These are phyloP conservation scores for Bibio marci DNA, from an alignment of 2,888 invertebrate genomes.

Conservation along the genomic window DNA sequence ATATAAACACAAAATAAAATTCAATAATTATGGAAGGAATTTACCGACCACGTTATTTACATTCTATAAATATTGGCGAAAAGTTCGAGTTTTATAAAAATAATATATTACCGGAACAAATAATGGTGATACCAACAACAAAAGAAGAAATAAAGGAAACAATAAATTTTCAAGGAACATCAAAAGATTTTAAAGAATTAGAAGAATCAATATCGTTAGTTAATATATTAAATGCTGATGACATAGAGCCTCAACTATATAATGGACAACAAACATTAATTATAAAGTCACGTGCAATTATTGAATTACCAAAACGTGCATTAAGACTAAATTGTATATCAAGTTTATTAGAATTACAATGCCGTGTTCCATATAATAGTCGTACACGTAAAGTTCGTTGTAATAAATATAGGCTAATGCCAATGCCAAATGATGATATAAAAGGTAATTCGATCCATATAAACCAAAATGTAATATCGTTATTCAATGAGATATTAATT, in stretches of 20 bases:
- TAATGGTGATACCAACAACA: background rate
- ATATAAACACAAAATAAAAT: too few relatives aligned
- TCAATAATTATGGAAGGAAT: conserved; percentile 25
- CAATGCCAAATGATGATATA: background rate
- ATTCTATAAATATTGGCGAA: conserved; percentile 14
- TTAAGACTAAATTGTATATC: conserved; percentile 11
- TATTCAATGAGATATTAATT: conserved; percentile 28
- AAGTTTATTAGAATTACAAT: conserved; percentile 6
- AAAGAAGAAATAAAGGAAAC: background rate
- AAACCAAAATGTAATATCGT: too few relatives aligned
- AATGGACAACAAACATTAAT: background rate
- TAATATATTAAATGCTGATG: conserved; percentile 12
- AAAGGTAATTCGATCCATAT: conserved; percentile 12
- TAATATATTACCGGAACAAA: background rate
- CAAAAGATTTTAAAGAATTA: conserved; percentile 10
- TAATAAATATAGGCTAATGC: conserved; percentile 1
- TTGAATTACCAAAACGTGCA: conserved; percentile 8
- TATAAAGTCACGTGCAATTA: conserved; percentile 7
- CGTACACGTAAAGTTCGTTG: background rate
- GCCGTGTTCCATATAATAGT: conserved; percentile 6
- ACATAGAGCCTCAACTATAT: conserved; percentile 14
- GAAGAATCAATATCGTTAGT: conserved; percentile 13
- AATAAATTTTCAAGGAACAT: conserved; percentile 10
- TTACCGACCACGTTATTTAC: conserved; percentile 11
- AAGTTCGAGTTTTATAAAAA: conserved; percentile 15